Conservation (phyloP, 2,113 vertebrate genomes). For the Halichoerus grypus region DNA sequence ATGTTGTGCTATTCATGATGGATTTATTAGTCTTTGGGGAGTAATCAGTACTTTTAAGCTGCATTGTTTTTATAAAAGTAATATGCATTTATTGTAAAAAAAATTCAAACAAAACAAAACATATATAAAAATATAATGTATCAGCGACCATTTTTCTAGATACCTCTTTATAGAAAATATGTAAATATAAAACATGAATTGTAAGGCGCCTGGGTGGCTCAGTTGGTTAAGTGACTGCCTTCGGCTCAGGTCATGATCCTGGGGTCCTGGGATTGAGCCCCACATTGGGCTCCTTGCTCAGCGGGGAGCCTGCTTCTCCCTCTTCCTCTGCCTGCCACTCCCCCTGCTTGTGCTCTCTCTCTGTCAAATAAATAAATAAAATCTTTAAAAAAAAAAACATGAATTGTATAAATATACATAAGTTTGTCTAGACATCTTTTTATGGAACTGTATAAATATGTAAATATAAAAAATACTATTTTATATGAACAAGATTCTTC, state of each 20-base stretch:
- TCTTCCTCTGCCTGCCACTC: too few relatives aligned
- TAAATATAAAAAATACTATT: neutral
- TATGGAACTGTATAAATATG: neutral
- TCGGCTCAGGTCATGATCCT: too few relatives aligned
- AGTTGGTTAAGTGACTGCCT: too few relatives aligned
- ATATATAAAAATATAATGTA: neutral
- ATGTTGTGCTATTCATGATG: neutral
- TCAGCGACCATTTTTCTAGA: neutral
- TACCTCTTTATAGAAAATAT: neutral
- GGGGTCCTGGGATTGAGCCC: too few relatives aligned
- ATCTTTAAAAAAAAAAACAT: neutral
- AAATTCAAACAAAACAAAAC: neutral
- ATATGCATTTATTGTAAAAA: neutral
- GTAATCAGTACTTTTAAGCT: neutral
- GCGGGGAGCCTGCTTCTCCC: too few relatives aligned
- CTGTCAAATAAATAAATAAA: too few relatives aligned
- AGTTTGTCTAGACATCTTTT: neutral
- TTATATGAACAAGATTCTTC: neutral
- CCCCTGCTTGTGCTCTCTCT: too few relatives aligned
- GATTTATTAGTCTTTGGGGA: neutral
- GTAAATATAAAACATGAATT: neutral
- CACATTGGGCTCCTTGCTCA: too few relatives aligned
- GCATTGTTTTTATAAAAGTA: constrained; percentile 18
- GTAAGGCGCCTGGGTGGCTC: too few relatives aligned
- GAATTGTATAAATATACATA: neutral